phyloP scores from a whole-genome alignment of 2,113 vertebrate species.

The Marmota flaviventris region DNA sequence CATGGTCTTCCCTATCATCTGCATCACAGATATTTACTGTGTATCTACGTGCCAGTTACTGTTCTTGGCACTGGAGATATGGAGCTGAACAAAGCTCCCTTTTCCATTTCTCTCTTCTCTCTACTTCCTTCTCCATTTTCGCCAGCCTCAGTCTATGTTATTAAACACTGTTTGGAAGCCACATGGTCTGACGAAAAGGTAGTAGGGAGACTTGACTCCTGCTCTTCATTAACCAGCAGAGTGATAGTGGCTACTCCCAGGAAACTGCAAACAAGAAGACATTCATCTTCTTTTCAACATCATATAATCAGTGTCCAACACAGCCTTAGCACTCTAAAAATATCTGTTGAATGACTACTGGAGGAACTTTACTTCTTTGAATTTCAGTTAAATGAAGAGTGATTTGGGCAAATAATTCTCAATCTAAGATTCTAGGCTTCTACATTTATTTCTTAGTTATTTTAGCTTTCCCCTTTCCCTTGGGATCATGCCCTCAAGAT shows the following conservation, averaged over 20 bases:
- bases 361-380: slow-evolving; percentile 12
- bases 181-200: neutral
- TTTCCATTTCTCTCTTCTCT: neutral
- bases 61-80: neutral
- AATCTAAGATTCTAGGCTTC: slow-evolving; percentile 49
- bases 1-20: neutral
- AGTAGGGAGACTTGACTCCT: neutral
- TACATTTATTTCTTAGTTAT: neutral
- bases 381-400: slow-evolving; percentile 6
- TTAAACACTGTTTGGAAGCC: neutral
- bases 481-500: neutral
- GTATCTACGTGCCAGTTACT: no score
- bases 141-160: neutral
- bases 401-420: slow-evolving; percentile 17
- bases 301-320: neutral
- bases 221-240: neutral
- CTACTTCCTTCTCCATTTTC: neutral
- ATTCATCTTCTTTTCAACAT: neutral
- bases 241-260: neutral
- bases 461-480: slow-evolving; percentile 14
- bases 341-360: neutral
- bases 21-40: neutral
- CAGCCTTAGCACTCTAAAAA: neutral
- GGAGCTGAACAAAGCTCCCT: neutral
- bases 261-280: neutral